Base-by-base conservation (phyloP, 2,888 invertebrate genomes). In the Agriopis leucophaearia region DNA sequence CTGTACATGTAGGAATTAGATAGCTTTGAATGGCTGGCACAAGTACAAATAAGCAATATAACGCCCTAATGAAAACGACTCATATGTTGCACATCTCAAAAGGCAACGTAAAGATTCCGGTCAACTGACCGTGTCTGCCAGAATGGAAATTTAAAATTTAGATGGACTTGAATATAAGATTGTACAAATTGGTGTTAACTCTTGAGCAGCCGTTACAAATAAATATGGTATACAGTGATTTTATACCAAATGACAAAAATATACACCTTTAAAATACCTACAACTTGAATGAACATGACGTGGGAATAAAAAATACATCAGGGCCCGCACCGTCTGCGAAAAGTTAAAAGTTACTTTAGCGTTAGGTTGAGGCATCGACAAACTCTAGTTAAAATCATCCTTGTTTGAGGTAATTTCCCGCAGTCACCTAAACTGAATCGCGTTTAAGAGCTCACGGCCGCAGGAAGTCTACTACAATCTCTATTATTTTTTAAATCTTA, bases 1-100 rank as follows among this genome's bases (percentile, higher is more conserved):
- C 51, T 69, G 68, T 69, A 69, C 64, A 60, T 60, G 47, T 56
- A 61, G 60, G 55, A 60, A 35, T 38, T 60, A 69, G 59, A 45
- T 61, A 56, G 68, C 68, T 69, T 69, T 64, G 68, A 64, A 68
- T 68, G 68, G 68, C 68, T 64, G 63, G 44, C 60, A 64, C 61
- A 51, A 12, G 38, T 55, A 51, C 44, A 56, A 48, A 40, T 15
- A 16, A 55, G 55, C 55, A 13, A 27, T 55, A 27, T 55, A 47
- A 48, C 8, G 40, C n/a, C 44, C 54, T 7, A 48, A 50, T 27
- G 27, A 27, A 45, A 55, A 5, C 12, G 9, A 42, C n/a, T 27
- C 27, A 27, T 2, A 60, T 12, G 50, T 15, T 44, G 16, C 44
- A 38, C 27, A 35, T 40, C 12, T 42, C 50, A 8, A 48, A n/a